Evolutionary conservation across 2,888 invertebrate species (phyloP).

Genomic region (Lochmaea crataegi): DNA sequence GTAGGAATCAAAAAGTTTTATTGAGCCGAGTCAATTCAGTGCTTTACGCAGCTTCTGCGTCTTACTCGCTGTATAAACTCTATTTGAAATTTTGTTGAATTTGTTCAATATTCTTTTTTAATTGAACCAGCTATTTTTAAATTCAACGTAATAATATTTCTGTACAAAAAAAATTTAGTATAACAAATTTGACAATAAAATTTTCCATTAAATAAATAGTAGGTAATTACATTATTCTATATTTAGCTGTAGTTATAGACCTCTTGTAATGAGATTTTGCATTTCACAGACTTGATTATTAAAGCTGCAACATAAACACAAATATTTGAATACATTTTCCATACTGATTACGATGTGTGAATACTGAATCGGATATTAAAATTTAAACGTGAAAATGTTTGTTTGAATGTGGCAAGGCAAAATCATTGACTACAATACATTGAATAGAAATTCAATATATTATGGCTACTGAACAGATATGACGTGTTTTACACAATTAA

Average conservation of each 20-base stretch:
- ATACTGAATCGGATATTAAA: constrained; percentile 2
- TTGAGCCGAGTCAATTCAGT: too few species aligned
- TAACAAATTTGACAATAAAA: too few species aligned
- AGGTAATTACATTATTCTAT: not conserved
- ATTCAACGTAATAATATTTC: too few species aligned
- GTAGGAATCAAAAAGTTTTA: too few species aligned
- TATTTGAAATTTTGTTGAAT: too few species aligned
- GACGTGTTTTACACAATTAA: not conserved
- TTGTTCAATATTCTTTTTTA: too few species aligned
- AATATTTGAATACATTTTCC: constrained; percentile 4
- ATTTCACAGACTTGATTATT: not conserved
- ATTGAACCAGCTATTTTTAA: too few species aligned
- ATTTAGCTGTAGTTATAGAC: not conserved
- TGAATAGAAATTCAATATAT: not conserved
- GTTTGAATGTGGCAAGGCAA: not conserved
- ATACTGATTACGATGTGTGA: not conserved
- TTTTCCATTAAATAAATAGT: not conserved
- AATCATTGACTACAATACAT: not conserved
- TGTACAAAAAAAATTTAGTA: too few species aligned
- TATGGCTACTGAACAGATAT: not conserved
- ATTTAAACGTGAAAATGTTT: constrained; percentile 5
- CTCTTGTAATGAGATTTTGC: not conserved
- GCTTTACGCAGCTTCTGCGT: too few species aligned
- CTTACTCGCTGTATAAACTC: too few species aligned
- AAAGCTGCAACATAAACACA: not conserved